Percentiles rank a stretch among this genome's conserved stretches.
Conservation (phyloP, 2,797 vertebrate genomes). For the Malurus splendens region DNA sequence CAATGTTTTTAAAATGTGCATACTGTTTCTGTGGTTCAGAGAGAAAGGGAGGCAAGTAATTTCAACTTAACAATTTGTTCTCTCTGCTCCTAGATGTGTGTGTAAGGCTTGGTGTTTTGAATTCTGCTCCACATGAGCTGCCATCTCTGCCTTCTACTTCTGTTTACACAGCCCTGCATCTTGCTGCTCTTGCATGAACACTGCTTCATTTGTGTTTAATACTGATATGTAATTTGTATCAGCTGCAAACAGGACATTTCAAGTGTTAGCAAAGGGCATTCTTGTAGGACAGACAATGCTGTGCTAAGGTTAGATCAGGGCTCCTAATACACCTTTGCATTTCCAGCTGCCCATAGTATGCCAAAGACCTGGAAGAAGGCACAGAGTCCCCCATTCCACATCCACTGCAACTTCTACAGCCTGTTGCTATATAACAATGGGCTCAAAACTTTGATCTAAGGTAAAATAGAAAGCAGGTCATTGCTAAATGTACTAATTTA, state of each 20-base stretch:
- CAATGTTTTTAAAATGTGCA: slow-evolving; percentile 21
- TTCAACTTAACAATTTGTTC: neutral
- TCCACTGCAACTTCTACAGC: neutral
- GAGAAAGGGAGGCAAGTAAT: neutral
- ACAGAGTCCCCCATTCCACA: neutral
- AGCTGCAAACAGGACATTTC: neutral
- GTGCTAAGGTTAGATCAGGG: neutral
- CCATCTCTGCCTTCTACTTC: neutral
- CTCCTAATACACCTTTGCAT: fast-evolving
- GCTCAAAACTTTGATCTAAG: neutral
- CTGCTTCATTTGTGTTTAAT: neutral
- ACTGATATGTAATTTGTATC: neutral
- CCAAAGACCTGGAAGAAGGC: neutral
- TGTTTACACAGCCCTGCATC: neutral
- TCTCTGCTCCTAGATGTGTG: neutral
- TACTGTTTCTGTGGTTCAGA: neutral
- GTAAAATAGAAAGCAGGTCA: neutral
- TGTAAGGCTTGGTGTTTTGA: neutral
- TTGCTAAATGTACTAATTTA: neutral
- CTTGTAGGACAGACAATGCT: neutral
- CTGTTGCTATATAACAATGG: neutral
- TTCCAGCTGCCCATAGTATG: neutral
- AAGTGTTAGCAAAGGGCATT: neutral
- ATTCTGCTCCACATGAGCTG: neutral
- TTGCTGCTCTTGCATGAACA: neutral